phyloP scores from a whole-genome alignment of 1,140 invertebrate genomes.

The Samia ricini region DNA sequence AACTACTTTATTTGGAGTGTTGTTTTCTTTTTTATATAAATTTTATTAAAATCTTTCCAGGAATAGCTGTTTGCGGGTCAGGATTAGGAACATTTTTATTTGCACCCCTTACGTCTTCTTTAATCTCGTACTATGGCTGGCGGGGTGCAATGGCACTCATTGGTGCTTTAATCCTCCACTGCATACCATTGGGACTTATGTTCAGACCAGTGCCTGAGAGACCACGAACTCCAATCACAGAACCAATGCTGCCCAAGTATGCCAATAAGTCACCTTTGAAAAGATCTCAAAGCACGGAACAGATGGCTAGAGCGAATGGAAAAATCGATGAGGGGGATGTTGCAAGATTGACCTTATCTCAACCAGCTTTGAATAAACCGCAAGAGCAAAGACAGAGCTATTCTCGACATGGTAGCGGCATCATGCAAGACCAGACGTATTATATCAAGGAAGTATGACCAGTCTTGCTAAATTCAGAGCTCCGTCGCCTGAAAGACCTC shows the following conservation, averaged over 20 bases:
- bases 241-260: conserved; percentile 61
- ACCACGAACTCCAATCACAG: conserved; percentile 58
- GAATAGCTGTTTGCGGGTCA: conserved; percentile 96
- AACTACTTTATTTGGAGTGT: too few relatives aligned
- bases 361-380: conserved; percentile 79
- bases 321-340: conserved; percentile 66
- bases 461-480: conserved; percentile 63
- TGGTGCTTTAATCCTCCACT: conserved; percentile 88
- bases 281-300: conserved; percentile 78
- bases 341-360: conserved; percentile 80
- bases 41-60: conserved; percentile 35
- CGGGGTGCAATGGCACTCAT: conserved; percentile 88
- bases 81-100: conserved; percentile 92
- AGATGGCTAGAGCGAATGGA: conserved; percentile 64
- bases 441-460: conserved; percentile 90
- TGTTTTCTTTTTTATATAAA: too few relatives aligned
- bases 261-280: conserved; percentile 61
- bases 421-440: conserved; percentile 92
- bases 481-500: conserved; percentile 60
- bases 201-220: conserved; percentile 82
- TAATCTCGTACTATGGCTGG: conserved; percentile 84
- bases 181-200: conserved; percentile 89
- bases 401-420: conserved; percentile 80
- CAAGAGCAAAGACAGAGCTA: conserved; percentile 51
- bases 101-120: conserved; percentile 84